Evolutionary conservation across 2,113 vertebrate genomes (phyloP).

Genomic region (Corydoras maculifer): DNA sequence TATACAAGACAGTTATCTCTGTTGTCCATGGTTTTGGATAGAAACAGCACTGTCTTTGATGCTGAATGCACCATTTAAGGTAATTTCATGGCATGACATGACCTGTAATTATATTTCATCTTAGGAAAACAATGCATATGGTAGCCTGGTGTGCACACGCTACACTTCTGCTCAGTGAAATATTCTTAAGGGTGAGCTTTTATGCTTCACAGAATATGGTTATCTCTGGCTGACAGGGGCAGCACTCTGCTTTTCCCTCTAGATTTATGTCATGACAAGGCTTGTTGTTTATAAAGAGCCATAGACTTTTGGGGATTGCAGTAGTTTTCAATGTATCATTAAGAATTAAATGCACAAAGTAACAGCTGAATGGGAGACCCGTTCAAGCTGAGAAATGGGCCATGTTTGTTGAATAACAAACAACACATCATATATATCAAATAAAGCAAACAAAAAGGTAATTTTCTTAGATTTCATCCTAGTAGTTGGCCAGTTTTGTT

Average conservation of each 20-base stretch:
- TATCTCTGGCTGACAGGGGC: conserved; percentile 45
- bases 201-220: conserved; percentile 30
- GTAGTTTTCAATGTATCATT: too few species aligned
- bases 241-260: conserved; percentile 44
- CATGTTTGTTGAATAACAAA: too few species aligned
- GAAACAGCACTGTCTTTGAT: conserved; percentile 10
- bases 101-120: conserved; percentile 3
- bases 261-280: conserved; percentile 41
- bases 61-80: neutral
- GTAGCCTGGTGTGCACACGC: neutral
- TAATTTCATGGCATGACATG: neutral
- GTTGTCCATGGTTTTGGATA: conserved; percentile 38
- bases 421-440: too few species aligned
- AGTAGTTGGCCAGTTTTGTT: too few species aligned
- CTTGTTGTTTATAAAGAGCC: too few species aligned
- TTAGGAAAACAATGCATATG: neutral
- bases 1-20: conserved; percentile 41
- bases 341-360: too few species aligned
- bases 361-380: too few species aligned
- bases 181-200: conserved; percentile 6
- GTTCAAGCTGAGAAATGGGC: too few species aligned
- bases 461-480: too few species aligned
- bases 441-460: too few species aligned
- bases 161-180: neutral
- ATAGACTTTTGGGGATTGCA: too few species aligned